phyloP scores from a whole-genome alignment of 2,888 invertebrate species.

The Sialis lutaria region DNA sequence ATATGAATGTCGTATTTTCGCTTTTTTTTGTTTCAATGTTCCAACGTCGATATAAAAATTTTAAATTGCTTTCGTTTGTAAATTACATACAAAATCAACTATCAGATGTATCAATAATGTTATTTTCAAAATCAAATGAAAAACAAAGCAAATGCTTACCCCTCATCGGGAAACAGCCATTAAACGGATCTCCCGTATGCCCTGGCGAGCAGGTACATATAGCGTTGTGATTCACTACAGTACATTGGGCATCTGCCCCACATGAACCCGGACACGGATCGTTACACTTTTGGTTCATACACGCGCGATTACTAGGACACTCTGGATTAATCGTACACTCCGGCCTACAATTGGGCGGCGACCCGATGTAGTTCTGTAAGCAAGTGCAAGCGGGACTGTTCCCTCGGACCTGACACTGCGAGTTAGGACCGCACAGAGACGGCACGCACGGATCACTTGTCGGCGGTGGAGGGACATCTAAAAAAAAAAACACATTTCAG shows the following conservation, averaged over 20 bases:
- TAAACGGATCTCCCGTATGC: slow-evolving; percentile 64
- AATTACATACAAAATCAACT: neutral
- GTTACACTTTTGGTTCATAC: slow-evolving; percentile 50
- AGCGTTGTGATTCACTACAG: slow-evolving; percentile 53
- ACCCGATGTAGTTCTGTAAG: slow-evolving; percentile 38
- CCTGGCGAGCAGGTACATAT: slow-evolving; percentile 52
- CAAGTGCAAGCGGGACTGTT: slow-evolving; percentile 38
- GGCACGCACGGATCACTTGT: slow-evolving; percentile 40
- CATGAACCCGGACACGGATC: slow-evolving; percentile 53
- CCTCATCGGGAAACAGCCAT: slow-evolving; percentile 39
- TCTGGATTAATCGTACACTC: slow-evolving; percentile 56
- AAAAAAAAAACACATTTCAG: neutral
- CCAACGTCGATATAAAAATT: neutral
- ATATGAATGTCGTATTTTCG: too few relatives aligned
- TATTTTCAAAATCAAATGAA: neutral
- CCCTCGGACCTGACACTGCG: slow-evolving; percentile 24
- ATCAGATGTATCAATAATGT: neutral
- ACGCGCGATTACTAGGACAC: slow-evolving; percentile 47
- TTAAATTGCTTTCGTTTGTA: neutral
- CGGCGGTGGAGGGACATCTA: slow-evolving; percentile 11
- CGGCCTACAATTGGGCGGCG: slow-evolving; percentile 47
- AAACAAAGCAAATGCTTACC: slow-evolving; percentile 25
- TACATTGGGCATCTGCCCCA: slow-evolving; percentile 48
- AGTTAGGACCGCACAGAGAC: slow-evolving; percentile 48
- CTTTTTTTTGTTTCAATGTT: neutral